Percentiles rank a stretch among this genome's conserved stretches.
These are phyloP conservation scores for Tiliqua scincoides DNA, from an alignment of 2,113 vertebrate species.

Conservation along the genomic window DNA sequence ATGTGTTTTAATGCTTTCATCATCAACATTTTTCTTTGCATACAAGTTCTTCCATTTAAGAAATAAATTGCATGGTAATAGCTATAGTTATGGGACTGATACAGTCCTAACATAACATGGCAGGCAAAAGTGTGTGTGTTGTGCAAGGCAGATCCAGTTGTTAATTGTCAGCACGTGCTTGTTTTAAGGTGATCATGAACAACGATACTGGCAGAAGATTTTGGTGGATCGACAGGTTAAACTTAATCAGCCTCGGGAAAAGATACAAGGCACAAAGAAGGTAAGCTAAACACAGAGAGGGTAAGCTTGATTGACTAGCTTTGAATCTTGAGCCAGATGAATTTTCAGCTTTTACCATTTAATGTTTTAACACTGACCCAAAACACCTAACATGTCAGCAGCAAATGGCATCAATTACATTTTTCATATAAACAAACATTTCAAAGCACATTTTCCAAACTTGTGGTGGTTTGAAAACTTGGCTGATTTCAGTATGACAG, in stretches of 20 bases:
- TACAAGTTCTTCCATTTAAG: neutral
- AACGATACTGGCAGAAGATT: constrained; percentile 99
- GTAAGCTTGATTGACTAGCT: too few species aligned
- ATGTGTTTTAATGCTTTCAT: neutral
- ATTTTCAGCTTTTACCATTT: too few species aligned
- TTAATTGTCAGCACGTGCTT: neutral
- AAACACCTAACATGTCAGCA: too few species aligned
- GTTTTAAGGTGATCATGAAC: constrained; percentile 88
- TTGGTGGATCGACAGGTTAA: constrained; percentile 96
- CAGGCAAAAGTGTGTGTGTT: neutral
- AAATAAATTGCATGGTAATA: neutral
- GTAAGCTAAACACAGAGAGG: constrained; percentile 67
- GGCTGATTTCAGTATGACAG: too few species aligned
- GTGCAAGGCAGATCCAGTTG: fast-evolving
- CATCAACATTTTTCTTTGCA: neutral
- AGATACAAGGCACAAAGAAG: constrained; percentile 94
- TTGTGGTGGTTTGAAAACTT: too few species aligned
- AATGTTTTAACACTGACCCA: too few species aligned
- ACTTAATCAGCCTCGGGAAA: constrained; percentile 94
- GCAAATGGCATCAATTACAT: too few species aligned
- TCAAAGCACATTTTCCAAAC: too few species aligned
- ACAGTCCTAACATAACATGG: neutral
- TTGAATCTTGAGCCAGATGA: too few species aligned
- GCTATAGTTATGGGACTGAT: neutral
- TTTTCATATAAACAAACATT: too few species aligned